Conservation (phyloP, 2,113 vertebrate genomes). For the Microcebus tavaratra region DNA sequence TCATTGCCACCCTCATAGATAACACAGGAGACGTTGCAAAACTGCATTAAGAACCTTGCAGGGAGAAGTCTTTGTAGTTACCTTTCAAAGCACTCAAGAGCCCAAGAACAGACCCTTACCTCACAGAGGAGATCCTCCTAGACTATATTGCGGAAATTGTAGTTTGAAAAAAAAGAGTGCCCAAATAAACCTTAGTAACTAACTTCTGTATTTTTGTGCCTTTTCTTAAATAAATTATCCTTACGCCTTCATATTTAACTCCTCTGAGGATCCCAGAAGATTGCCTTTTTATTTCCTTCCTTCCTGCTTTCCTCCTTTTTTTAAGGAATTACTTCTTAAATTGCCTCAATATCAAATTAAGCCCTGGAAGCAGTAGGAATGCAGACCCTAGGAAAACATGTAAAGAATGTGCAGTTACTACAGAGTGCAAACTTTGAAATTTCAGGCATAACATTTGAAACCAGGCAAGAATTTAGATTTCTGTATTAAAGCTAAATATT, state of each 20-base stretch:
- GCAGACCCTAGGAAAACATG: background rate
- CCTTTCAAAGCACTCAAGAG: background rate
- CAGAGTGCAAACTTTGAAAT: background rate
- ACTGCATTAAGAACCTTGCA: background rate
- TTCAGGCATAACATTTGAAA: background rate
- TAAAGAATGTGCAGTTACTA: background rate
- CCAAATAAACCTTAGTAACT: background rate
- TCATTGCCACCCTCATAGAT: background rate
- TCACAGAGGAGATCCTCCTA: background rate
- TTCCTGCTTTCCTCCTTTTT: no score
- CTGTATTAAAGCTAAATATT: background rate
- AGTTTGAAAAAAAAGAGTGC: background rate
- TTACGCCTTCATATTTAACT: background rate
- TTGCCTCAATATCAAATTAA: background rate
- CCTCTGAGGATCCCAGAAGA: background rate
- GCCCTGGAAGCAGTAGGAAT: background rate
- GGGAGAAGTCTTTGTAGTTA: background rate
- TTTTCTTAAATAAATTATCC: background rate
- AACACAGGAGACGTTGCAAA: background rate
- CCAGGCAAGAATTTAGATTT: background rate
- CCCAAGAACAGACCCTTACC: background rate
- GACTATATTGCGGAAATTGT: background rate
- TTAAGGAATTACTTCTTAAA: background rate
- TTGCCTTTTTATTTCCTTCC: background rate
- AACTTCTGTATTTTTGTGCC: background rate